phyloP scores from a whole-genome alignment of 64 coral and sea anemone species.

The Trachythela sp. region DNA sequence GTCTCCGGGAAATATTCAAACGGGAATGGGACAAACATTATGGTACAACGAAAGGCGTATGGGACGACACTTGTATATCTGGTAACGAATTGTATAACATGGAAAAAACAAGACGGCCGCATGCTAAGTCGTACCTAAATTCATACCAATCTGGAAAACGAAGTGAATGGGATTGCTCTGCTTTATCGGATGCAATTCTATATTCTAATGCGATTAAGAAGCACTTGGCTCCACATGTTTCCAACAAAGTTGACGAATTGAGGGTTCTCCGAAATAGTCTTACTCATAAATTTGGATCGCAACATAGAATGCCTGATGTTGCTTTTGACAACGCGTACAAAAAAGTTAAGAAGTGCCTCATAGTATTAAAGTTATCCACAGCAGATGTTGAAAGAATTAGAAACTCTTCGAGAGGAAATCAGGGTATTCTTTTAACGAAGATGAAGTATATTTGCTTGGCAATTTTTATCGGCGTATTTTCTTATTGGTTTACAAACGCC shows the following conservation, averaged over 20 bases:
- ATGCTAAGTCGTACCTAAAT: not conserved
- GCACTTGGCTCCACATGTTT: not conserved
- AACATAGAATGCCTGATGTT: not conserved
- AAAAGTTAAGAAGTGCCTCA: not conserved
- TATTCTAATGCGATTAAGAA: constrained; percentile 1
- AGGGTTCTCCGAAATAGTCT: constrained; percentile 10
- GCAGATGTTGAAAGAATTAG: not conserved
- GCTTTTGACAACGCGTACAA: not conserved
- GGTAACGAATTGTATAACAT: constrained; percentile 14
- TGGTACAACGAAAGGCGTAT: not conserved
- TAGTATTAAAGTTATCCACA: not conserved
- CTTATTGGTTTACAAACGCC: not conserved
- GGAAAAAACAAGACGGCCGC: not conserved
- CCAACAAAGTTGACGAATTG: not conserved
- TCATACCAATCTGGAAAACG: constrained; percentile 10
- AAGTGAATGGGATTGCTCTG: constrained; percentile 36
- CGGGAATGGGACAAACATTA: constrained; percentile 23
- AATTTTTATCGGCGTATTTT: not conserved
- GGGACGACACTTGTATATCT: constrained; percentile 6
- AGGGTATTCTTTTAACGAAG: no score
- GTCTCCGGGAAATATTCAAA: constrained; percentile 33
- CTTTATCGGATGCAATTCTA: constrained; percentile 31
- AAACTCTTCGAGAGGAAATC: not conserved
- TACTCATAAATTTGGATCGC: not conserved
- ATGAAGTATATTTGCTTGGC: no score